Base-by-base conservation (phyloP, 2,888 invertebrate genomes). In the Callyntrura guangdongensis region DNA sequence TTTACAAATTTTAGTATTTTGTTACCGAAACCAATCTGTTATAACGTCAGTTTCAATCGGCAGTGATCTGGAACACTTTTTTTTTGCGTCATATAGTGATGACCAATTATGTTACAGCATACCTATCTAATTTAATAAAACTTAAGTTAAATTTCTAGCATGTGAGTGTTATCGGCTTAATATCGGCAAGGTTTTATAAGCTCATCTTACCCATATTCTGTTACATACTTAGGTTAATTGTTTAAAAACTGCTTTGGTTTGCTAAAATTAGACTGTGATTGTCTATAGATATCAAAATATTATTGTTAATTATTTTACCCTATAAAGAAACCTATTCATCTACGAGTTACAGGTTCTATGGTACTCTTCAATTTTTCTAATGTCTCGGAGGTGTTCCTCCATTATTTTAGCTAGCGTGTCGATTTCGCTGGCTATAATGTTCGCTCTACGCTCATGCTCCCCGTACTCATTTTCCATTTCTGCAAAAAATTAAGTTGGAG, bases 381-480 rank as follows among this genome's bases (percentile, higher is more conserved):
- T 97, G 82, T 95, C 95, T 25, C 94, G 94, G 79, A 97, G 95
- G 94, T 97, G 96, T 22, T 95, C 94, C 85, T 95, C 95, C 96
- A 98, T 97, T 94, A 96, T 95, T 1, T 94, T 94, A 82, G 96
- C 97, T 20, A 98, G 95, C 3, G 95, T 95, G 87, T 96, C 96
- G 67, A 97, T 96, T 90, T 96, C 95, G 0, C 95, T 95, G 93
- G 96, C 96, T 84, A 97, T 95, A 83, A 96, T 95, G 67, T 95
- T 95, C 81, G 97, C 95, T 87, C 96, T 95, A 82, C 96, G 95
- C 94, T 97, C 97, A 94, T 97, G 96, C 84, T 96, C 96, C 92
- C 96, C 96, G 94, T 97, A 97, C 79, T 97, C 96, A 92, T 96
- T 96, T 94, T 97, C 97, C 96, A 97, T 96, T 92, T 95, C 96